A percentile compares a stretch with the other conserved stretches of the same genome.
Evolutionary conservation across 2,797 vertebrate species (phyloP).

Genomic region (Poecile montanus): DNA sequence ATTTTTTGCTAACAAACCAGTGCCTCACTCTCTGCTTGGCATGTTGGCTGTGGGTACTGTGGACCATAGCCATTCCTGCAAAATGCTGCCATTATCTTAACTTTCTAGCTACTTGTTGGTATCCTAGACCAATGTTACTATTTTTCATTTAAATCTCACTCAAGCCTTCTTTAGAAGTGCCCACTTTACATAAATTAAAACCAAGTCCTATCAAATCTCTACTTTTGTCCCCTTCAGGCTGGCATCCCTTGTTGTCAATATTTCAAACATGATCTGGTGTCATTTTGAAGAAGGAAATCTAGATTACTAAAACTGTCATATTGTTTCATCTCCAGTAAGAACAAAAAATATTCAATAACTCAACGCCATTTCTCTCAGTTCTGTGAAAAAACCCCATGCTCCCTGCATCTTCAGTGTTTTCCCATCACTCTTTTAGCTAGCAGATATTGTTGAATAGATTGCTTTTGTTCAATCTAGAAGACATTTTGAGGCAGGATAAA

Average conservation of each 20-base stretch:
- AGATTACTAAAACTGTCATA: neutral
- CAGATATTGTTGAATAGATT: neutral
- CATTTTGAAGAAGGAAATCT: neutral
- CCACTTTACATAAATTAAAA: neutral
- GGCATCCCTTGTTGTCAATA: neutral
- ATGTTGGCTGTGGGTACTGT: neutral
- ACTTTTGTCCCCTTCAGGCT: neutral
- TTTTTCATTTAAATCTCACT: neutral
- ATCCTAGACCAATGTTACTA: neutral
- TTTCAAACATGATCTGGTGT: neutral
- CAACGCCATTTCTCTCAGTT: neutral
- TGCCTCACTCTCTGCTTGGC: neutral
- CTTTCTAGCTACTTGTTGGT: neutral
- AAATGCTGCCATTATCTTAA: neutral
- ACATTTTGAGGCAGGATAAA: neutral
- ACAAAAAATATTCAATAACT: neutral
- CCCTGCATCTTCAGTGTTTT: neutral
- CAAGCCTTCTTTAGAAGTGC: neutral
- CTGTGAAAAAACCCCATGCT: fast-evolving
- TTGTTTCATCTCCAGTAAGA: neutral
- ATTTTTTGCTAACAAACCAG: neutral
- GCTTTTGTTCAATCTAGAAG: neutral
- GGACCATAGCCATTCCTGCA: neutral
- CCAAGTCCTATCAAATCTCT: neutral
- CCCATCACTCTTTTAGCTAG: neutral